These are phyloP conservation scores for Diplazon laetatorius DNA, from an alignment of 2,888 invertebrate species.

Conservation along the genomic window DNA sequence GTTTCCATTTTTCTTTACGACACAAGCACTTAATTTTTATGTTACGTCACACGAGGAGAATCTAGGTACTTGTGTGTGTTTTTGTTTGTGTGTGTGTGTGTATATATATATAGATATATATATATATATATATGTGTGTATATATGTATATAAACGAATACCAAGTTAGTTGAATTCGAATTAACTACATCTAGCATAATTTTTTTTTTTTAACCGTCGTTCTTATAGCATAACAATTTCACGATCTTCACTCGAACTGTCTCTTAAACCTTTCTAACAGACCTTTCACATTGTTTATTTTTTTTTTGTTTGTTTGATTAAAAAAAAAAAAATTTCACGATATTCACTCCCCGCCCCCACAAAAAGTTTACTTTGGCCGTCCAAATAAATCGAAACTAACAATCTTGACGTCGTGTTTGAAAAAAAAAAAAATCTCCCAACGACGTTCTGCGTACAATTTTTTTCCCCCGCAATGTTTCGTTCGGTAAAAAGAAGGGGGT, in stretches of 20 bases:
- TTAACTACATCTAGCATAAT: slow-evolving; percentile 54
- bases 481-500: too few relatives aligned
- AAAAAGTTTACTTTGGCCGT: too few relatives aligned
- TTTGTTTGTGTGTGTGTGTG: slow-evolving; percentile 27
- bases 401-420: too few relatives aligned
- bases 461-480: too few relatives aligned
- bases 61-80: slow-evolving; percentile 57
- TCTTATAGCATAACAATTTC: slow-evolving; percentile 40
- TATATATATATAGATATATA: slow-evolving; percentile 46
- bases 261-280: slow-evolving; percentile 49
- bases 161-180: slow-evolving; percentile 52
- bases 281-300: slow-evolving; percentile 61
- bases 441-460: too few relatives aligned
- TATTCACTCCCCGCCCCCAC: too few relatives aligned
- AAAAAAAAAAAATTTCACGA: too few relatives aligned
- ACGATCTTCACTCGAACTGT: background rate
- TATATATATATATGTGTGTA: slow-evolving; percentile 52
- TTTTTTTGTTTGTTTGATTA: slow-evolving; percentile 16
- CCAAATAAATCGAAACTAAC: too few relatives aligned
- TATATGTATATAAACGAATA: slow-evolving; percentile 59
- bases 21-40: slow-evolving; percentile 76
- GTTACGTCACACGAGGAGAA: slow-evolving; percentile 68
- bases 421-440: too few relatives aligned
- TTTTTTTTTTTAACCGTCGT: slow-evolving; percentile 27
- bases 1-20: slow-evolving; percentile 60